phyloP scores from a whole-genome alignment of 2,888 invertebrate genomes.

The Antitype chi region DNA sequence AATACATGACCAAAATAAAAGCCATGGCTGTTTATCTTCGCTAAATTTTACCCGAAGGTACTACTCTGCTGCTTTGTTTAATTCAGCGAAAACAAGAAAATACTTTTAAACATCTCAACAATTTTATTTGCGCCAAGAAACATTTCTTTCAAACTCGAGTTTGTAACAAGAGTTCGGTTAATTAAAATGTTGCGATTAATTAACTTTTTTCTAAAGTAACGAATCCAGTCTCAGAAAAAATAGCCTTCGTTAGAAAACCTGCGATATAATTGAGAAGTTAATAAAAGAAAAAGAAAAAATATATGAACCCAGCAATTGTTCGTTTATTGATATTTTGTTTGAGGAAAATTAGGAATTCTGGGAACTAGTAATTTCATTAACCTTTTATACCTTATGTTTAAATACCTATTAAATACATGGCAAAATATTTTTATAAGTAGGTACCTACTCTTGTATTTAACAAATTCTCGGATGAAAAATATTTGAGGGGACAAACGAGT shows the following conservation, averaged over 20 bases:
- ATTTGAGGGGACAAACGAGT: neutral
- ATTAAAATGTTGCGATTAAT: slow-evolving; percentile 64
- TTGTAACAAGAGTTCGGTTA: slow-evolving; percentile 50
- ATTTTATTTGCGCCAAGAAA: slow-evolving; percentile 30
- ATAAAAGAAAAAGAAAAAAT: neutral
- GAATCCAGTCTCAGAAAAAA: slow-evolving; percentile 9
- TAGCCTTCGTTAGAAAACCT: neutral
- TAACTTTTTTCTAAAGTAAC: slow-evolving; percentile 47
- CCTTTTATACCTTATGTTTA: neutral
- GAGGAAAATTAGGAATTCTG: neutral
- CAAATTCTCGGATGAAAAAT: slow-evolving; percentile 13
- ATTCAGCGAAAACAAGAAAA: slow-evolving; percentile 15
- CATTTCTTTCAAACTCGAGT: slow-evolving; percentile 43
- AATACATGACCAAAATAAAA: neutral
- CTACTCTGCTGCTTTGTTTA: neutral
- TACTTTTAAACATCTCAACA: slow-evolving; percentile 32
- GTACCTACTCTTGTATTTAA: neutral
- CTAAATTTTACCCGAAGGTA: neutral
- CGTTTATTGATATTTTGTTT: slow-evolving; percentile 2
- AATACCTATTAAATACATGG: slow-evolving; percentile 5
- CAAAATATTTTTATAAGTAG: neutral
- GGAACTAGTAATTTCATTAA: neutral
- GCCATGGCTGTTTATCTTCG: neutral
- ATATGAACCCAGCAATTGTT: neutral
- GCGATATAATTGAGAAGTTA: slow-evolving; percentile 10